A percentile compares a stretch with the other conserved stretches of the same genome.
phyloP scores from a whole-genome alignment of 2,797 vertebrate genomes.

The Rhodeus uyekii region DNA sequence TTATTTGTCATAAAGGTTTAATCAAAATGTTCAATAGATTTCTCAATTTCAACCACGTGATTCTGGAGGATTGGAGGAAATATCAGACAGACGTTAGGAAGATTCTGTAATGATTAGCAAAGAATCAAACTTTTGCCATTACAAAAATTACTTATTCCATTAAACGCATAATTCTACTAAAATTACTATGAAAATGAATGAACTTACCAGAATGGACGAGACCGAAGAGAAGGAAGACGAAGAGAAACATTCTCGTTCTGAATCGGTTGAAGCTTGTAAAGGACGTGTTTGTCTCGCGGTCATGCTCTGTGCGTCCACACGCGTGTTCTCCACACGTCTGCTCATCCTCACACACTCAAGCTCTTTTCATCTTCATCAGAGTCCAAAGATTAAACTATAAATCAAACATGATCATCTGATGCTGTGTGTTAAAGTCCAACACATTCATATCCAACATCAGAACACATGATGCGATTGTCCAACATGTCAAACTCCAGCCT shows the following conservation, averaged over 20 bases:
- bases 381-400: constrained; percentile 78
- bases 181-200: not conserved
- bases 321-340: constrained; percentile 55
- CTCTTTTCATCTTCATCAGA: constrained; percentile 70
- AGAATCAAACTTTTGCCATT: too few relatives aligned
- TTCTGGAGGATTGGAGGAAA: not conserved
- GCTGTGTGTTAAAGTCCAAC: constrained; percentile 17
- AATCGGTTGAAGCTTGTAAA: constrained; percentile 18
- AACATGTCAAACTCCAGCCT: too few relatives aligned
- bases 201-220: constrained; percentile 70
- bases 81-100: too few relatives aligned
- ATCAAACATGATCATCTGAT: constrained; percentile 60
- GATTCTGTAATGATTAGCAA: too few relatives aligned
- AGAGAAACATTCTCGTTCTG: constrained; percentile 51
- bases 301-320: constrained; percentile 26
- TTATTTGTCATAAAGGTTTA: too few relatives aligned
- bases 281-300: constrained; percentile 10
- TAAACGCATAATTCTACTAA: not conserved
- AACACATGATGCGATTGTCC: too few relatives aligned
- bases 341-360: constrained; percentile 61
- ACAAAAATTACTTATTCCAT: not conserved
- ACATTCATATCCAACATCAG: not conserved
- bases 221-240: constrained; percentile 62
- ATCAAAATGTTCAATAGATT: too few relatives aligned
- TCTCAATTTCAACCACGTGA: too few relatives aligned